Evolutionary conservation across 2,888 invertebrate genomes (phyloP), one percentile per base, ranked within the genome.

Genomic region (Phoenoteleia sp.): DNA sequence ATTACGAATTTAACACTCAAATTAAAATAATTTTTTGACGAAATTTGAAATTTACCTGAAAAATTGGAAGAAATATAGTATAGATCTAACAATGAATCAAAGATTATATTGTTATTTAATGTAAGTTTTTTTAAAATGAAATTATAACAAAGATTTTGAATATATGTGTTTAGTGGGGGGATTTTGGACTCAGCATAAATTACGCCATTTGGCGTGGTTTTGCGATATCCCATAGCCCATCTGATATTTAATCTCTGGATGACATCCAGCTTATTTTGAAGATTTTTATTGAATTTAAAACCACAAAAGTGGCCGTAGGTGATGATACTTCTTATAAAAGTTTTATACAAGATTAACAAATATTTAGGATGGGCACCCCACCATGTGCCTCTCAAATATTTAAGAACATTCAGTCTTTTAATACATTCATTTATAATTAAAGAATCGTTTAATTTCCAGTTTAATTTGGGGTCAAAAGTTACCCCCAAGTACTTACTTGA

Each of bases 361-460:
- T 52, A 74, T 17, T 23, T 9, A 9, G 84, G 77, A 21, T 84
- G 49, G 5, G 56, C 54, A 11, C 84, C 81, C 84, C 81, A 84
- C 33, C 54, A 84, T 6, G 67, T 77, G 3, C 77, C 67, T n/a
- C 77, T 39, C 1, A 84, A 39, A 39, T 25, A 81, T 72, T 81
- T 75, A 17, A 80, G 42, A 19, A 81, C 45, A 54, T 81, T 72
- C 4, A 83, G 13, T 19, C 76, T 76, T 1, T 11, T 25, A 27
- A 23, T 9, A 36, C 27, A 45, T 0, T 47, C 11, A n/a, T n/a
- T n/a, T n/a, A n/a, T n/a, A 0, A 7, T 0, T 9, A 80, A 3
- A 7, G 15, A 0, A 25, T 72, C 39, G 0, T 81, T 13, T 0
- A n/a, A 9, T 11, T 56, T 36, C 54, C 74, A 82, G 13, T 52